Evolutionary conservation across 1,140 invertebrate genomes (phyloP), one percentile per base, ranked within the genome.

Genomic region (Drosophila busckii): DNA sequence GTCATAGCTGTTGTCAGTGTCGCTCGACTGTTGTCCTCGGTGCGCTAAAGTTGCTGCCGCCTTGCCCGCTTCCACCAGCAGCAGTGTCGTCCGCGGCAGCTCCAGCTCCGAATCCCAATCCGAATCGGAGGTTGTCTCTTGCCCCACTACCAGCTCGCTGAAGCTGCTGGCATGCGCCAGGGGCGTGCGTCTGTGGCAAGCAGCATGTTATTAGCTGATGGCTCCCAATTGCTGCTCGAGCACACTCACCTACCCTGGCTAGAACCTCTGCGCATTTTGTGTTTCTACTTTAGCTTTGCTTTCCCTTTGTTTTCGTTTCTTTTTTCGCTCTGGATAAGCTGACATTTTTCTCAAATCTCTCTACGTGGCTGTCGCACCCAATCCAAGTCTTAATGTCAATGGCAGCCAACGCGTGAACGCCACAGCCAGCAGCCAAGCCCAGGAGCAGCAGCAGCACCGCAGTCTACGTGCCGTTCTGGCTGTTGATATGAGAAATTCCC

Each of bases 301-400:
- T 40, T 29, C 26, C 26, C 48, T n/a, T n/a, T n/a, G n/a, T n/a
- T n/a, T n/a, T n/a, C n/a, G n/a, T n/a, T n/a, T n/a, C n/a, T n/a
- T n/a, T n/a, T n/a, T n/a, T n/a, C n/a, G n/a, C n/a, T 34, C 12
- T 34, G 32, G 15, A 4, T 3, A n/a, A 17, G n/a, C 49, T 80
- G 73, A 80, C 73, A 80, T 80, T 67, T 82, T 82, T 82, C 63
- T 53, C 73, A 82, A 80, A 78, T 71, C 71, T 55, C 52, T 52
- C 60, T 75, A 32, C 38, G 35, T 53, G 8, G 20, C 26, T 46
- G 23, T 38, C 32, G 38, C 22, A 20, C 19, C 29, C 58, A 49
- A 55, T 44, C 32, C 35, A 13, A 52, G 46, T 38, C 46, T 32
- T 29, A 52, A 58, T 52, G 50, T 38, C 63, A 56, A 52, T 66